phyloP scores from a whole-genome alignment of 1,140 invertebrate genomes.

The Lepidurus apus region DNA sequence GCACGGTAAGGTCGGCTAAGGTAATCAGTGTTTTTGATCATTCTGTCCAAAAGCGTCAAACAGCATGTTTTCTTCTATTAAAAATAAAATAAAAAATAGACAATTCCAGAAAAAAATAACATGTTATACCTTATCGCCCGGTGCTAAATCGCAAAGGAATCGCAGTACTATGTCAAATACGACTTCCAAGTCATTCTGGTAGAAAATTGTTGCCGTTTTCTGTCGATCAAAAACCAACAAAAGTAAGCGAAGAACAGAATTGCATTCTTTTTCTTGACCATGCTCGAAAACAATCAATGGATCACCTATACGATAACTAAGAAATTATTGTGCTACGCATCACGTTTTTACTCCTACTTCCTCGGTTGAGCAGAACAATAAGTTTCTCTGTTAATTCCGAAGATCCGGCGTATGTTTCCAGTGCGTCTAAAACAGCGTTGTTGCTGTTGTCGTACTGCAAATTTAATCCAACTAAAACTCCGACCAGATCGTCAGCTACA shows the following conservation, averaged over 20 bases:
- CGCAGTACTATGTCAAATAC: neutral
- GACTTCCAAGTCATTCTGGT: constrained; percentile 2
- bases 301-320: neutral
- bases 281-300: neutral
- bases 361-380: constrained; percentile 1
- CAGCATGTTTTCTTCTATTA: neutral
- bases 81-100: neutral
- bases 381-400: neutral
- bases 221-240: neutral
- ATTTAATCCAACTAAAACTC: neutral
- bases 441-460: neutral
- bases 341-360: neutral
- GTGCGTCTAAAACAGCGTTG: neutral
- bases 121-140: neutral
- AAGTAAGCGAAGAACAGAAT: neutral
- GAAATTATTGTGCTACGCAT: neutral
- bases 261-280: neutral
- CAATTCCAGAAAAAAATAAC: neutral
- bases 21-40: neutral
- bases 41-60: neutral
- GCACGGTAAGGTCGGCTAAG: constrained; percentile 6
- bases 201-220: constrained; percentile 6
- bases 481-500: neutral
- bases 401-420: neutral
- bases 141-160: neutral